A percentile compares a stretch with the other conserved stretches of the same genome.
Evolutionary conservation across 2,888 invertebrate genomes (phyloP).

Genomic region (Nymphalis polychloros): DNA sequence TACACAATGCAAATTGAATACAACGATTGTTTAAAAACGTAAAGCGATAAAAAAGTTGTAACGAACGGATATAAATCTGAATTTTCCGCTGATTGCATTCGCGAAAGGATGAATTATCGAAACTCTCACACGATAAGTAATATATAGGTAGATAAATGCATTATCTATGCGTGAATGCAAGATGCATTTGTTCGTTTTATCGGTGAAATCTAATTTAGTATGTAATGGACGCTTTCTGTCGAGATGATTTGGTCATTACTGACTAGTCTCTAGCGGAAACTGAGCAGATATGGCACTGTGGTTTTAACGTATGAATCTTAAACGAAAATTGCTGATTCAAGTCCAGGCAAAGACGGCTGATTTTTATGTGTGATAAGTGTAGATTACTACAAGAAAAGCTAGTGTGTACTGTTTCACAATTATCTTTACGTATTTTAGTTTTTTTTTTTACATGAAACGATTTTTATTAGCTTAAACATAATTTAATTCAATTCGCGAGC

Average conservation of each 20-base stretch:
- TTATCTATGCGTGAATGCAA: conserved; percentile 13
- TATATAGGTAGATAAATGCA: conserved; percentile 11
- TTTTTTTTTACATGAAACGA: not conserved
- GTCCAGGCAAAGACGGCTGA: too few relatives aligned
- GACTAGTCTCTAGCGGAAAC: too few relatives aligned
- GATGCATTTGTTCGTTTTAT: conserved; percentile 13
- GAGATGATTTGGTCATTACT: not conserved
- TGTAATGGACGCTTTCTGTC: not conserved
- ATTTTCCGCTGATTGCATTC: conserved; percentile 30
- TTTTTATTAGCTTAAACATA: not conserved
- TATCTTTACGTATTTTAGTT: too few relatives aligned
- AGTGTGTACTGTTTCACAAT: too few relatives aligned
- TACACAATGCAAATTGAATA: conserved; percentile 8
- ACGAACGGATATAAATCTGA: conserved; percentile 12
- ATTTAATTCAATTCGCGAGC: conserved; percentile 10
- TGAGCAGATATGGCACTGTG: too few relatives aligned
- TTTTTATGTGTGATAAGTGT: too few relatives aligned
- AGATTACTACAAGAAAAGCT: too few relatives aligned
- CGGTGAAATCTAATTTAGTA: not conserved
- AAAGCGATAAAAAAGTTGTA: not conserved
- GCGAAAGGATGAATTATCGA: conserved; percentile 17
- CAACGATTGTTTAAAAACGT: conserved; percentile 7
- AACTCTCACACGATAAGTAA: conserved; percentile 10
- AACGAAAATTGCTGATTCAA: too few relatives aligned
- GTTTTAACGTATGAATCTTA: too few relatives aligned